phyloP scores from a whole-genome alignment of 1,140 invertebrate species.

The Pseudoatta argentina region DNA sequence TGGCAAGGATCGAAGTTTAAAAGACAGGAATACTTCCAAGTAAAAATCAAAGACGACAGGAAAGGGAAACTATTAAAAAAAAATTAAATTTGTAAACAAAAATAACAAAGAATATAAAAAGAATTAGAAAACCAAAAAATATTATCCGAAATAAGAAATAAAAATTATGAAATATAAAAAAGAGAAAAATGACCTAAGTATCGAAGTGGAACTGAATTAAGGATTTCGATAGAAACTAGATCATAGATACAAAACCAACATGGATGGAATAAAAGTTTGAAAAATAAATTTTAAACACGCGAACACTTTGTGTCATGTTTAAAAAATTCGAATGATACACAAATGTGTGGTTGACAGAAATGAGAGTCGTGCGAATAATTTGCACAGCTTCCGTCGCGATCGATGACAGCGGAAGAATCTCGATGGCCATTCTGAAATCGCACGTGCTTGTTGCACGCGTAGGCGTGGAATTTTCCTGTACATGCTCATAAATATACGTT shows the following conservation, averaged over 20 bases:
- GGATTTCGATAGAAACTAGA: too few relatives aligned
- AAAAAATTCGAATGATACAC: neutral
- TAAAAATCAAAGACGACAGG: neutral
- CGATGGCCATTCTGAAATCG: conserved; percentile 15
- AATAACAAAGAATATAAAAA: neutral
- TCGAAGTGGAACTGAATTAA: too few relatives aligned
- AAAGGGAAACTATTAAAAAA: neutral
- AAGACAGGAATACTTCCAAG: neutral
- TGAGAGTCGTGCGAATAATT: neutral
- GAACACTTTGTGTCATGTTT: too few relatives aligned
- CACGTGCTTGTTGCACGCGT: conserved; percentile 23
- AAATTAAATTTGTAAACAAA: neutral
- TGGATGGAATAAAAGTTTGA: too few relatives aligned
- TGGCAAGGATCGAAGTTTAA: neutral
- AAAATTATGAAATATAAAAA: neutral
- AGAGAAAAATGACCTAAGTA: neutral
- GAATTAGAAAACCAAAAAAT: neutral
- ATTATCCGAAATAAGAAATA: neutral
- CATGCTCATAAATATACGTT: conserved; percentile 33
- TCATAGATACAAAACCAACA: too few relatives aligned
- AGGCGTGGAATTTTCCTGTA: conserved; percentile 69
- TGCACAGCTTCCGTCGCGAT: neutral
- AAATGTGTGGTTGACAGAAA: neutral
- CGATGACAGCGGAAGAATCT: conserved; percentile 3
- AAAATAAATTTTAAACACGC: too few relatives aligned